Evolutionary conservation across 2,888 invertebrate genomes (phyloP).

Genomic region (Tridacna gigas): DNA sequence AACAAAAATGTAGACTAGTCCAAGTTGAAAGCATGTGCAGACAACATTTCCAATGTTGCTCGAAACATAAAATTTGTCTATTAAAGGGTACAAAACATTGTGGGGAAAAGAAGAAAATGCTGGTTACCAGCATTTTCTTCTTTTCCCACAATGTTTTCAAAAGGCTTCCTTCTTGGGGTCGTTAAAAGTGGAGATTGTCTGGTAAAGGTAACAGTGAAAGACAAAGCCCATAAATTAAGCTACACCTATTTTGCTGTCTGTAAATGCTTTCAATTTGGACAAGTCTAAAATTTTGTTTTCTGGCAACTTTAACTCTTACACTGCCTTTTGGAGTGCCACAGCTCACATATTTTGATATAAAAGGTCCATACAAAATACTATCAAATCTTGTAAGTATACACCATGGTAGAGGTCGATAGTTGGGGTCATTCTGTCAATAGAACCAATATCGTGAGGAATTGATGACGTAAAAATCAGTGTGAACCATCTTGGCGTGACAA

Average conservation of each 20-base stretch:
- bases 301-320: neutral
- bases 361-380: neutral
- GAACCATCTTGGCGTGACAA: constrained; percentile 13
- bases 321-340: neutral
- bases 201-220: no score
- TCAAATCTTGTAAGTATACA: neutral
- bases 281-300: neutral
- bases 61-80: neutral
- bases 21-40: no score
- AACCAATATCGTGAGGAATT: constrained; percentile 12
- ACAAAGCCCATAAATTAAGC: no score
- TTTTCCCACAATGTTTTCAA: no score
- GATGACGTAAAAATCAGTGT: constrained; percentile 13
- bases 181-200: no score
- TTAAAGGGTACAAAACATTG: no score
- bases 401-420: constrained; percentile 12
- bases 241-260: neutral
- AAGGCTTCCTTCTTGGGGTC: no score
- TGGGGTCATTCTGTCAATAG: constrained; percentile 9
- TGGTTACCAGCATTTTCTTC: no score
- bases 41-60: no score
- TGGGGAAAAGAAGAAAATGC: no score
- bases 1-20: no score
- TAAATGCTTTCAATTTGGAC: neutral
- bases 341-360: neutral